Percentiles rank a stretch among this genome's conserved stretches.
phyloP scores from a whole-genome alignment of 2,113 vertebrate species.

The Vidua chalybeata region DNA sequence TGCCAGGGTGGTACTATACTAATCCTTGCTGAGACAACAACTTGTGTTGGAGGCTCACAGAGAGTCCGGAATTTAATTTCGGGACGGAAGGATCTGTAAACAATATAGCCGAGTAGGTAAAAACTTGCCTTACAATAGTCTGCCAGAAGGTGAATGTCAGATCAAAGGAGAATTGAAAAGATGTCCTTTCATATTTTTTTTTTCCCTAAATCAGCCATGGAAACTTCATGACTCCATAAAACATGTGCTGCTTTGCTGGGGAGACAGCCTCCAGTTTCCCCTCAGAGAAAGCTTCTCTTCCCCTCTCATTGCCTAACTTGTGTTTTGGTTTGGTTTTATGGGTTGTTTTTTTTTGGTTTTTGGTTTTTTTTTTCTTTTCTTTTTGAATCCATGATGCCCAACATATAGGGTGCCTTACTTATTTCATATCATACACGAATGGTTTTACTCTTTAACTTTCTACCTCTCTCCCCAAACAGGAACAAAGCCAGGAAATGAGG shows the following conservation, averaged over 20 bases:
- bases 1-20: conserved; percentile 36
- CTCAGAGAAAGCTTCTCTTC: conserved; percentile 1
- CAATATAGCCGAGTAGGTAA: conserved; percentile 26
- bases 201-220: conserved; percentile 20
- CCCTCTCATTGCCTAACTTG: background rate
- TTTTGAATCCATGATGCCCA: background rate
- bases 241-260: conserved; percentile 30
- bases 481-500: conserved; percentile 73
- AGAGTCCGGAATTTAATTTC: conserved; percentile 58
- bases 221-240: conserved; percentile 60
- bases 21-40: conserved; percentile 60
- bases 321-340: background rate
- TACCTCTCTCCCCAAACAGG: conserved; percentile 64
- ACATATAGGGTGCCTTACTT: background rate
- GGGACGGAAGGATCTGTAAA: conserved; percentile 48
- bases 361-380: background rate
- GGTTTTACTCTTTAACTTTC: conserved; percentile 35
- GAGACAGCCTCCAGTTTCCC: conserved; percentile 19
- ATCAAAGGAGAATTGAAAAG: conserved; percentile 56
- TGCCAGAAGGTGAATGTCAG: conserved; percentile 62
- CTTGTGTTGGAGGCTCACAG: background rate
- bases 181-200: conserved; percentile 48
- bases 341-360: rapidly evolving
- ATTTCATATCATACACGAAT: background rate
- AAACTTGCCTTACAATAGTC: conserved; percentile 32